Base-by-base conservation (phyloP, 2,888 invertebrate genomes). In the Apamea monoglypha region DNA sequence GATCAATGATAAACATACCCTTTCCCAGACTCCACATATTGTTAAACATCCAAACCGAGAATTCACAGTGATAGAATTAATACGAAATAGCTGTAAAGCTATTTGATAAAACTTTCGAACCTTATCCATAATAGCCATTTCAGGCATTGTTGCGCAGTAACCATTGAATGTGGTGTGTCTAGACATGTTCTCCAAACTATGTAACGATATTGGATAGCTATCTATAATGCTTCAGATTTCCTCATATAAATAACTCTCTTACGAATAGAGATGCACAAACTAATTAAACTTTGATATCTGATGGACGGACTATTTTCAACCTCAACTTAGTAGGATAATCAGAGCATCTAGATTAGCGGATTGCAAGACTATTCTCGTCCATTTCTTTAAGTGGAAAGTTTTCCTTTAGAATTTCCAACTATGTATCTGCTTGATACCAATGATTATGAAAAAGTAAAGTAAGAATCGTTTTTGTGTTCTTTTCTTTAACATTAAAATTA, bases 281-380 rank as follows among this genome's bases (percentile, higher is more conserved):
- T 71, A 83, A 88, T 87, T 83, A 59, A 87, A 88, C 86, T 83
- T 87, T 53, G 67, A 8, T 74, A 77, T 76, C 74, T 47, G 73
- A 84, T 59, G 32, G 29, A 36, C 16, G 16, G 7, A 40, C 70
- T 75, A 81, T 77, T 86, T 83, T 70, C 69, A 83, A 68, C 32
- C 40, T 63, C n/a, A 69, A 71, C 64, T 87, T 79, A n/a, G 40
- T 18, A 8, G 0, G 44, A 74, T 66, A 70, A 64, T 59, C 36
- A 10, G 59, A 32, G n/a, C n/a, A 66, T 77, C 67, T 77, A 63
- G 21, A 21, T 29, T 14, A 18, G 6, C 32, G 29, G 53, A 70
- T 74, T 53, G 56, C n/a, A 74, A 14, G 21, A 56, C 61, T 68
- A 59, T 72, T 68, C 56, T 68, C 3, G n/a, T 10, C 53, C 36